Percentiles rank a stretch among this genome's conserved stretches.
Evolutionary conservation across 2,888 invertebrate species (phyloP).

Genomic region (Craniophora ligustri): DNA sequence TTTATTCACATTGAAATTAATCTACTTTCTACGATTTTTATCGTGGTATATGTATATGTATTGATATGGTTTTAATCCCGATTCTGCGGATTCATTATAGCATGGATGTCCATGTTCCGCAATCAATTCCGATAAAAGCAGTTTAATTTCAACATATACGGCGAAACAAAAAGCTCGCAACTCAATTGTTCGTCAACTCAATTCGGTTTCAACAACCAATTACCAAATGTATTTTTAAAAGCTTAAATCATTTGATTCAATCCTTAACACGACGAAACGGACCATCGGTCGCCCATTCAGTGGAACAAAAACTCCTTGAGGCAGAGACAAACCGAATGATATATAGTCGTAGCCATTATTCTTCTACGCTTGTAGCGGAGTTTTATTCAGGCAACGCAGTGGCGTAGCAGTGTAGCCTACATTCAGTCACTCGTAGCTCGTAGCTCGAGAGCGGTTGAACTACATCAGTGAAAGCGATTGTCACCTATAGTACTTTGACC

Average conservation of each 20-base stretch:
- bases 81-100: too few relatives aligned
- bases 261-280: not conserved
- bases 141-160: not conserved
- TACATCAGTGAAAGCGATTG: not conserved
- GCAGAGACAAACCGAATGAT: conserved; percentile 19
- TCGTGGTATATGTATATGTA: too few relatives aligned
- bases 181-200: not conserved
- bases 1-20: too few relatives aligned
- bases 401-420: conserved; percentile 37
- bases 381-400: conserved; percentile 18
- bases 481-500: conserved; percentile 2
- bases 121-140: too few relatives aligned
- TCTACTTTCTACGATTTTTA: too few relatives aligned
- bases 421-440: conserved; percentile 20
- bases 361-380: conserved; percentile 16
- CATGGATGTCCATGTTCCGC: too few relatives aligned
- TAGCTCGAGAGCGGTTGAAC: conserved; percentile 22
- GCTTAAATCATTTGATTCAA: conserved; percentile 7
- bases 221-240: conserved; percentile 21
- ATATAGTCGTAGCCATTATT: conserved; percentile 26
- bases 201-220: not conserved
- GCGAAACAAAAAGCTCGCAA: not conserved
- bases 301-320: conserved; percentile 14
- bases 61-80: too few relatives aligned
- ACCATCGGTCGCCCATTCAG: not conserved